A percentile compares a stretch with the other conserved stretches of the same genome.
phyloP scores from a whole-genome alignment of 2,113 vertebrate species.

The Desmodus rotundus region DNA sequence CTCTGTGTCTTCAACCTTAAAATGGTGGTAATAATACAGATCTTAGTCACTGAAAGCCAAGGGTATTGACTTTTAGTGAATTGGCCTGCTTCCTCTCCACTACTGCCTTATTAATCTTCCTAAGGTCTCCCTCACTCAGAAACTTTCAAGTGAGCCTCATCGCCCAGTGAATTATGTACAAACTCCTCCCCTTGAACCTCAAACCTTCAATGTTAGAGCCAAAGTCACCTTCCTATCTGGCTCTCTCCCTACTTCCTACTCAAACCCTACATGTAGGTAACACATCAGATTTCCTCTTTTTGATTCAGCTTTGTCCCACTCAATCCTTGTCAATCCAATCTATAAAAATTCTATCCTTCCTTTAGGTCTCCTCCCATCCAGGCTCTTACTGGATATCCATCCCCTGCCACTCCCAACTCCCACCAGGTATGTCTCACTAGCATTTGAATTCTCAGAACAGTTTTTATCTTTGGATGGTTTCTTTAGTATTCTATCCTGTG shows the following conservation, averaged over 20 bases:
- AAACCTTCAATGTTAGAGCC: not conserved
- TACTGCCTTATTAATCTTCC: not conserved
- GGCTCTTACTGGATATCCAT: not conserved
- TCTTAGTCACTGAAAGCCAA: not conserved
- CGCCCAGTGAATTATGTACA: not conserved
- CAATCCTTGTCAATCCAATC: not conserved
- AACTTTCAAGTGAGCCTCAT: not conserved
- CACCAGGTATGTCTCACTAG: not conserved
- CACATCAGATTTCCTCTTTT: not conserved
- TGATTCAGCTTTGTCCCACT: not conserved
- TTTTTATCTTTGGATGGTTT: not conserved
- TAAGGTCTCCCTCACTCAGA: not conserved
- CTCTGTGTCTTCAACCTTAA: not conserved
- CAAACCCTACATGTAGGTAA: not conserved
- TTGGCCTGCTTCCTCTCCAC: not conserved
- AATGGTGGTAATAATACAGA: not conserved
- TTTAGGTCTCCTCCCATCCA: not conserved
- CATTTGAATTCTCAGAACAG: not conserved
- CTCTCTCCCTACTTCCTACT: not conserved
- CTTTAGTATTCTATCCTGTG: not conserved
- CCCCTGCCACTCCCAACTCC: not conserved
- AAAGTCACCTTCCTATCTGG: not conserved
- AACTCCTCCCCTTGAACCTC: not conserved
- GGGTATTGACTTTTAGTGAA: not conserved
- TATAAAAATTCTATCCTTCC: not conserved